Percentiles rank a stretch among this genome's conserved stretches.
These are phyloP conservation scores for Virgularia gustaviana DNA, from an alignment of 92 coral and sea anemone species.

Conservation along the genomic window DNA sequence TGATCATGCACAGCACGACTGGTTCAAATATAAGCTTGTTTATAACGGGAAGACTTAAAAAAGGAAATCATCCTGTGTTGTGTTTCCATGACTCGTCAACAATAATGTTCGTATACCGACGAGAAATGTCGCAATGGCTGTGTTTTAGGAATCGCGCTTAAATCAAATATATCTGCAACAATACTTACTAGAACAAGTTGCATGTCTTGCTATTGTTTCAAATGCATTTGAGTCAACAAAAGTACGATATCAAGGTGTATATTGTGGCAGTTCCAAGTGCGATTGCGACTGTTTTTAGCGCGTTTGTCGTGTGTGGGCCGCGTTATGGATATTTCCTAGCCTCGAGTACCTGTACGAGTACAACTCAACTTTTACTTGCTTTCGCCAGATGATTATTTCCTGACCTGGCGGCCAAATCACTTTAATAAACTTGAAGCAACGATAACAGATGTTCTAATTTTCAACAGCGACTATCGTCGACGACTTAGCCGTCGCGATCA, in stretches of 20 bases:
- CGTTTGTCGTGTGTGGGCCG: constrained; percentile 4
- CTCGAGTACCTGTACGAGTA: not conserved
- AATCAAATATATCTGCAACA: too few species aligned
- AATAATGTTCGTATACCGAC: too few species aligned
- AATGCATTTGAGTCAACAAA: too few species aligned
- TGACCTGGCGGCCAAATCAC: constrained; percentile 13
- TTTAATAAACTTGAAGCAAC: not conserved
- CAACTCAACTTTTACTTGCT: not conserved
- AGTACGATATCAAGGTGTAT: too few species aligned
- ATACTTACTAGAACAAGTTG: too few species aligned
- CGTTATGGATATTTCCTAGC: not conserved
- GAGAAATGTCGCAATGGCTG: too few species aligned
- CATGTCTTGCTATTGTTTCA: too few species aligned
- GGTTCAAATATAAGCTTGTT: constrained; percentile 5
- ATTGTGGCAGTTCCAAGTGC: too few species aligned
- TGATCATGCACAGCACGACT: too few species aligned
- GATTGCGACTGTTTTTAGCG: not conserved
- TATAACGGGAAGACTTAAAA: not conserved
- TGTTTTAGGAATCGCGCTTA: too few species aligned
- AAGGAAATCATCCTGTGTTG: not conserved
- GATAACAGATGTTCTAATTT: constrained; percentile 12
- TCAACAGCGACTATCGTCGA: not conserved
- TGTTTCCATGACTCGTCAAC: not conserved
- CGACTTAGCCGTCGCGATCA: too few species aligned
- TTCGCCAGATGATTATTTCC: constrained; percentile 2